Conservation (phyloP, 2,888 invertebrate species). For the Leptopterna dolabrata region DNA sequence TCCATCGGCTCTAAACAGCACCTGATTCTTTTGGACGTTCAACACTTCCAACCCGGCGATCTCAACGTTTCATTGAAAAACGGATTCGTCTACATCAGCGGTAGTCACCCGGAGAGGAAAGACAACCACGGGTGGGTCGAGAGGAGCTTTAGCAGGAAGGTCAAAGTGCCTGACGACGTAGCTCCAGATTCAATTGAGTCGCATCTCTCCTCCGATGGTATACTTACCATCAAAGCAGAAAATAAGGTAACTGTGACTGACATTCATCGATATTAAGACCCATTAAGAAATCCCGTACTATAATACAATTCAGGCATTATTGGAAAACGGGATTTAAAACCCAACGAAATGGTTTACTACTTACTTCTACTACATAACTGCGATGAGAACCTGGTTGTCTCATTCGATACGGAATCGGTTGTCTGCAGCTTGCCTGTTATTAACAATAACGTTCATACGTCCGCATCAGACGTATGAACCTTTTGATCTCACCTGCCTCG, state of each 20-base stretch:
- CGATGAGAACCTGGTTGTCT: too few relatives aligned
- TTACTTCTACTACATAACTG: too few relatives aligned
- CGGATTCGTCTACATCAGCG: conserved; percentile 28
- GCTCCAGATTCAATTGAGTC: conserved; percentile 31
- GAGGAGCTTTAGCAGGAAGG: conserved; percentile 20
- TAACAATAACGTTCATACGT: too few relatives aligned
- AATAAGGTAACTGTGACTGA: not conserved
- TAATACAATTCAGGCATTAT: too few relatives aligned
- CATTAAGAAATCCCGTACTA: too few relatives aligned
- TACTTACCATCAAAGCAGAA: conserved; percentile 29
- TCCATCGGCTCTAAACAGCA: conserved; percentile 6
- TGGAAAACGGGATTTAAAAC: too few relatives aligned
- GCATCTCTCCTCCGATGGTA: conserved; percentile 9
- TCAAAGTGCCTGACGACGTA: conserved; percentile 24
- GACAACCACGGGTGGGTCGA: conserved; percentile 33
- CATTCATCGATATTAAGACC: not conserved
- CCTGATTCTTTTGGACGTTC: conserved; percentile 25
- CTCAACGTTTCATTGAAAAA: not conserved
- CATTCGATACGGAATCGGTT: too few relatives aligned
- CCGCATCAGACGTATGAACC: too few relatives aligned
- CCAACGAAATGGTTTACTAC: too few relatives aligned
- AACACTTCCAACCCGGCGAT: conserved; percentile 19
- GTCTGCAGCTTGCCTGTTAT: too few relatives aligned
- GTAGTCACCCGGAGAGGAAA: conserved; percentile 13
- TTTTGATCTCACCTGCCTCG: too few relatives aligned